Base-by-base conservation (phyloP, 2,113 vertebrate genomes). In the Pseudolaguvia tuberculata region DNA sequence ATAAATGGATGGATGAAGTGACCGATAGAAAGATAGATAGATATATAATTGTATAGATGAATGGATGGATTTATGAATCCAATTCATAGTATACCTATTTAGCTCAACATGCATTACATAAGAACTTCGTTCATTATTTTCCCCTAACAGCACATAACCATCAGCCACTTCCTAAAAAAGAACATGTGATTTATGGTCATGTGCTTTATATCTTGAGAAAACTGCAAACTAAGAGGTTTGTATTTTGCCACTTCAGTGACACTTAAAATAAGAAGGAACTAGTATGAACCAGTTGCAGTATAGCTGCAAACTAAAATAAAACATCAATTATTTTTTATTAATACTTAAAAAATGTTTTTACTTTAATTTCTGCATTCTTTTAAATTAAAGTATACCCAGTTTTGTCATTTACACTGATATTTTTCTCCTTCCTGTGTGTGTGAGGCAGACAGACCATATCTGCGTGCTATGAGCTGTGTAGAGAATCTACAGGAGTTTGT, bases 401-500 rank as follows among this genome's bases (percentile, higher is more conserved):
- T 47, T 48, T 20, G 15, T 7, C 3, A 57, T 18, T 45, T 50
- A 12, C n/a, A 48, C 17, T 50, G 0, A 31, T 35, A 48, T 50
- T 57, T 23, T 20, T 27, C 45, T 29, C 56, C 20, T 77, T 53
- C 6, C 11, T 39, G 27, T 39, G 15, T 71, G 15, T 17, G 20
- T 52, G 29, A 57, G 51, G 31, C 86, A 95, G 95, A 96, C 88
- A 88, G 88, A 25, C 91, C 92, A 0, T 89, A 91, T 35, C 86
- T 96, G 82, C 89, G 87, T 81, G 93, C 93, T 35, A 91, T 92
- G 67, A 85, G 87, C 57, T 89, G 89, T 5, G 93, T 97, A 12
- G 96, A 97, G 74, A 93, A 90, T 83, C 88, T 95, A 79, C 94
- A 96, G 86, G 96, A 98, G 84, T 90, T 93, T 67, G 85, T 96